Conservation (phyloP, 2,888 invertebrate species). For the Drosophila putrida region DNA sequence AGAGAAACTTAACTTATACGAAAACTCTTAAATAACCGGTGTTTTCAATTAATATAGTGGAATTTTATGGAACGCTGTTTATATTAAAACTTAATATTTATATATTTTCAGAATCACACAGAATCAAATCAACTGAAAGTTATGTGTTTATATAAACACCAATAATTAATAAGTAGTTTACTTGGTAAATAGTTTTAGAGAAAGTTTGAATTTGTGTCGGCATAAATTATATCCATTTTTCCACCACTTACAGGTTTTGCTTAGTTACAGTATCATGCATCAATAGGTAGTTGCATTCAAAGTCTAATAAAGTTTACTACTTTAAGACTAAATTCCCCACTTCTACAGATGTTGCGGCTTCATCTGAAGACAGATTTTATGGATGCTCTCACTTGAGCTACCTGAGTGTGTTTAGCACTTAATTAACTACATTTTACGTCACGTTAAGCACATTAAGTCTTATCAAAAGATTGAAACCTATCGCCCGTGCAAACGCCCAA, state of each 20-base stretch:
- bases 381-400: conserved; percentile 15
- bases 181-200: conserved; percentile 1
- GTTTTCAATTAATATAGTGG: too few relatives aligned
- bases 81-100: too few relatives aligned
- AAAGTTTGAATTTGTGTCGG: conserved; percentile 9
- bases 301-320: conserved; percentile 9
- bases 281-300: conserved; percentile 17
- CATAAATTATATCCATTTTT: background rate
- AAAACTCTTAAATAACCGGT: too few relatives aligned
- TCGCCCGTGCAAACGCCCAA: conserved; percentile 32
- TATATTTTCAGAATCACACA: too few relatives aligned
- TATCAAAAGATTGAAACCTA: conserved; percentile 62
- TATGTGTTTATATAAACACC: background rate
- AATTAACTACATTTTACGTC: conserved; percentile 71
- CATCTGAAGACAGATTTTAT: conserved; percentile 9
- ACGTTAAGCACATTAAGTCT: conserved; percentile 65
- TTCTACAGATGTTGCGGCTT: background rate
- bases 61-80: too few relatives aligned
- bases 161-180: background rate
- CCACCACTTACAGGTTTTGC: conserved; percentile 3
- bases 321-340: background rate
- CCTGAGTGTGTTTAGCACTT: conserved; percentile 56
- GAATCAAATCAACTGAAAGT: too few relatives aligned
- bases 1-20: too few relatives aligned
- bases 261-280: conserved; percentile 24